Evolutionary conservation across 2,888 invertebrate genomes (phyloP).

Genomic region (Oxytorus armatus): DNA sequence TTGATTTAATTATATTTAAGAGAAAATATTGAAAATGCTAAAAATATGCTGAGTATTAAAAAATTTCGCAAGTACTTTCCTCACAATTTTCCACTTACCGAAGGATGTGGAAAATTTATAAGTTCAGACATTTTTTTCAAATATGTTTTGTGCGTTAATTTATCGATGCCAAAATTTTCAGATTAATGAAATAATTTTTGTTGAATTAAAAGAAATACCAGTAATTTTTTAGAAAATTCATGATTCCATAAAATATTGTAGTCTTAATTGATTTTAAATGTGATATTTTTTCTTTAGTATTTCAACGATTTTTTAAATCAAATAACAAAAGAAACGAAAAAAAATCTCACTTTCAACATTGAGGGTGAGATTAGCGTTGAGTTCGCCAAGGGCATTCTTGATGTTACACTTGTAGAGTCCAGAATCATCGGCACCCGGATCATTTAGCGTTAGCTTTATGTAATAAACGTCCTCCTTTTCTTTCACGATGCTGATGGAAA

Average conservation of each 20-base stretch:
- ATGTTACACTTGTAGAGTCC: slow-evolving; percentile 99
- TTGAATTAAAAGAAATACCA: too few species aligned
- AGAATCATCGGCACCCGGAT: slow-evolving; percentile 97
- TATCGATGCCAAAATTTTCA: too few species aligned
- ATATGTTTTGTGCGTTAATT: too few species aligned
- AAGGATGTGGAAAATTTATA: too few species aligned
- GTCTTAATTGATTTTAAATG: too few species aligned
- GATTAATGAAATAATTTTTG: too few species aligned
- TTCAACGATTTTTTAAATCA: not conserved
- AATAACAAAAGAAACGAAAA: not conserved
- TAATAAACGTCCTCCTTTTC: slow-evolving; percentile 93
- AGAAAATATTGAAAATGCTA: too few species aligned
- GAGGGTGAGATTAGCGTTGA: slow-evolving; percentile 98
- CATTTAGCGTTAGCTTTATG: slow-evolving; percentile 93
- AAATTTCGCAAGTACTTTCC: not conserved
- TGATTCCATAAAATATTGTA: too few species aligned
- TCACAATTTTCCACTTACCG: too few species aligned
- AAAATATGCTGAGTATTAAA: not conserved
- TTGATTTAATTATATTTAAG: too few species aligned
- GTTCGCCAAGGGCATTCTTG: slow-evolving; percentile 97
- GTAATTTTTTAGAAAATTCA: too few species aligned
- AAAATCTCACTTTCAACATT: slow-evolving; percentile 96
- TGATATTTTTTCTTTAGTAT: not conserved
- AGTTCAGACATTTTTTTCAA: too few species aligned
- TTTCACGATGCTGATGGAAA: slow-evolving; percentile 90